Percentiles rank a stretch among this genome's conserved stretches.
These are phyloP conservation scores for Parazoanthus atlanticus DNA, from an alignment of 92 coral and sea anemone species.

Conservation along the genomic window DNA sequence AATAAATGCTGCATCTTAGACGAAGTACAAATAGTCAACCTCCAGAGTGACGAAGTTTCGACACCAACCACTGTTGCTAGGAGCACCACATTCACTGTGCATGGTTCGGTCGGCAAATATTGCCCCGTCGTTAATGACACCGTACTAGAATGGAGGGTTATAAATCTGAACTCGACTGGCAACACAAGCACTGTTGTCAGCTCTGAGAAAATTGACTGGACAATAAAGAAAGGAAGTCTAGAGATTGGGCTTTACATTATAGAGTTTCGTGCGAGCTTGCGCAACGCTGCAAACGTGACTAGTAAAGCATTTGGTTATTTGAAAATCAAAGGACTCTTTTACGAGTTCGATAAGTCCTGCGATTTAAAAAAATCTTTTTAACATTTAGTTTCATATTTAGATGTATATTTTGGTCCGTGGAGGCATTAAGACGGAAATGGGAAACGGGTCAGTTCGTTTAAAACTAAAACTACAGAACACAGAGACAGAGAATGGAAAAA, in stretches of 20 bases:
- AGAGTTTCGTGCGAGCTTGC: constrained; percentile 8
- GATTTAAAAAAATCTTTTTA: too few relatives aligned
- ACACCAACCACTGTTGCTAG: neutral
- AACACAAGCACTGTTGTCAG: constrained; percentile 11
- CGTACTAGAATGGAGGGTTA: constrained; percentile 16
- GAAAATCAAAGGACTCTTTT: neutral
- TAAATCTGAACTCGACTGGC: neutral
- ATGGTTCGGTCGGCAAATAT: constrained; percentile 6
- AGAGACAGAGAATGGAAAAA: too few relatives aligned
- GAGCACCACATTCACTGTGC: constrained; percentile 17
- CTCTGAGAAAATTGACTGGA: constrained; percentile 1
- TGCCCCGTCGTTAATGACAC: neutral
- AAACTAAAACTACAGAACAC: too few relatives aligned
- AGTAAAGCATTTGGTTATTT: constrained; percentile 25
- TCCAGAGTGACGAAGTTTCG: neutral
- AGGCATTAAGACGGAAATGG: too few relatives aligned
- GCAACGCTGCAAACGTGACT: neutral
- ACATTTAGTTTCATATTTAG: too few relatives aligned
- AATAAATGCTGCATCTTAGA: constrained; percentile 24
- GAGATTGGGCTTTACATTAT: constrained; percentile 40
- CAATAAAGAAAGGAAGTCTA: constrained; percentile 27
- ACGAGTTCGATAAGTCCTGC: too few relatives aligned
- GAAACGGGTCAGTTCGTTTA: too few relatives aligned
- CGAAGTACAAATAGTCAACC: constrained; percentile 27
- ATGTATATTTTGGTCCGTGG: too few relatives aligned